Evolutionary conservation across 2,113 vertebrate species (phyloP), one percentile per base, ranked within the genome.

Genomic region (Eira barbara): DNA sequence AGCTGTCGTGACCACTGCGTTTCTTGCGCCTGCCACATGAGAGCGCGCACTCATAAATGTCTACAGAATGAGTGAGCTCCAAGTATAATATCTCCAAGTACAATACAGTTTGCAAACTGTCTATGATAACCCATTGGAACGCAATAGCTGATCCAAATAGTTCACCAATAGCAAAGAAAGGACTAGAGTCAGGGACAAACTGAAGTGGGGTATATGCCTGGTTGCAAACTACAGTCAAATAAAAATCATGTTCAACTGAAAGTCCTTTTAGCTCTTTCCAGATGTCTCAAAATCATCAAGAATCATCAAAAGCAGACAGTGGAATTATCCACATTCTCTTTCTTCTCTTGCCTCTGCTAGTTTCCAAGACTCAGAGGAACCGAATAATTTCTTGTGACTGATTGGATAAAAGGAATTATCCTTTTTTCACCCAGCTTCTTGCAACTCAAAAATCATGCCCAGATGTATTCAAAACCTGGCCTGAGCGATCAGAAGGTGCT

Each of bases 141-240:
- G 23, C 69, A 94, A 93, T 45, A 67, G 78, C 11, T 42, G 95
- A 92, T 79, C 63, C 49, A 96, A 85, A 88, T 63, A 96, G 89
- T 49, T 82, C 42, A 92, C 67, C 84, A 83, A 52, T 57, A 78
- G 10, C 17, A 82, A 42, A 83, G 67, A 83, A 87, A 95, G 36
- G 49, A 23, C 12, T 69, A 39, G 45, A 47, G 23, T 36, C 47
- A 63, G 47, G 74, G 11, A 20, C 14, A 69, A 93, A 76, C 7
- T 52, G 39, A 95, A 86, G 13, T 73, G 47, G 11, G 45, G 20
- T 76, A 7, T 36, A 55, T 71, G 25, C 61, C 74, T 86, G 11
- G 81, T 4, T 61, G 31, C 10, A 87, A 76, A 42, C 88, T 55
- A 45, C 6, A 55, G 76, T 55, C 39, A 78, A 81, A 78, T 52